A percentile compares a stretch with the other conserved stretches of the same genome.
Evolutionary conservation across 2,113 vertebrate species (phyloP).

Genomic region (Chauna torquata): DNA sequence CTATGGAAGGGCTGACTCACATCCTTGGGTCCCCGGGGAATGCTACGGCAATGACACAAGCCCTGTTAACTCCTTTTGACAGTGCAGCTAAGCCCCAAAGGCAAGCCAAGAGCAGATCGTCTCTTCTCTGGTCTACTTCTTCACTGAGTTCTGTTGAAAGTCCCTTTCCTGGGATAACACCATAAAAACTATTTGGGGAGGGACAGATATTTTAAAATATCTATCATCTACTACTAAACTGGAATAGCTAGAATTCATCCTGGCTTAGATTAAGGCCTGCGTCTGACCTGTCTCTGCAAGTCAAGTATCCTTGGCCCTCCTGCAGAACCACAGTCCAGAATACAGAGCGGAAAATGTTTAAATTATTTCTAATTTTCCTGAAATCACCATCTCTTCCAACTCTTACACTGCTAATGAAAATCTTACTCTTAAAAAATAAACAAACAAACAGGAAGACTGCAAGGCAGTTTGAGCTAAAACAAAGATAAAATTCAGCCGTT

Average conservation of each 20-base stretch:
- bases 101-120: neutral
- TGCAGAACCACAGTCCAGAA: neutral
- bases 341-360: neutral
- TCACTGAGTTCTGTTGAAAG: neutral
- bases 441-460: neutral
- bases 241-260: neutral
- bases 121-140: neutral
- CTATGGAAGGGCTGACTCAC: neutral
- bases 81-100: neutral
- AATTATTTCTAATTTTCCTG: neutral
- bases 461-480: neutral
- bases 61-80: neutral
- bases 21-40: neutral
- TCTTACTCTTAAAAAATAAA: neutral
- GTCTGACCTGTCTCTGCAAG: neutral
- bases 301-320: neutral
- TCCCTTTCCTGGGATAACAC: neutral
- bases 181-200: neutral
- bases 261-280: neutral
- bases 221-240: neutral
- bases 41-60: neutral
- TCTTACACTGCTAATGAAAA: neutral
- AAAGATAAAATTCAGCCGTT: neutral
- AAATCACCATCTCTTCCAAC: neutral
- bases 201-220: neutral